These are phyloP conservation scores for Romanogobio albipinnatus DNA, from an alignment of 2,113 vertebrate species.

Conservation along the genomic window DNA sequence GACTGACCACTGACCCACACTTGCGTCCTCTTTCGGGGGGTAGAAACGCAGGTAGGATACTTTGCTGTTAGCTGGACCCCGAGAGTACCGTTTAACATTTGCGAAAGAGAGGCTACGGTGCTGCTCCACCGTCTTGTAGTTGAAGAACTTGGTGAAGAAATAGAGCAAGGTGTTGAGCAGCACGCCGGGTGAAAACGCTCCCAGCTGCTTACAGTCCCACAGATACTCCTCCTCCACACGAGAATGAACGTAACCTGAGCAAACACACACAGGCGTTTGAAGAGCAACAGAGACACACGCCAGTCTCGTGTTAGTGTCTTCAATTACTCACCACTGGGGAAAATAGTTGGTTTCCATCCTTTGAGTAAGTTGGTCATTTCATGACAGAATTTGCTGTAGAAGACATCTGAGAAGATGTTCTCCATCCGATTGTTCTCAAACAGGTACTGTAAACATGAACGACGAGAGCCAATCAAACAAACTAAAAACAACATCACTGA, in stretches of 20 bases:
- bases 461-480: background rate
- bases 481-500: background rate
- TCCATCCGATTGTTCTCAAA: slow-evolving; percentile 98
- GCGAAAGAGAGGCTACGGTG: slow-evolving; percentile 95
- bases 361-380: slow-evolving; percentile 89
- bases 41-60: slow-evolving; percentile 93
- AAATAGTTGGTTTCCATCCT: slow-evolving; percentile 88
- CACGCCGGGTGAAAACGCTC: slow-evolving; percentile 95
- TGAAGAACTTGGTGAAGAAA: slow-evolving; percentile 97
- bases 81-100: slow-evolving; percentile 91
- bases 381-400: slow-evolving; percentile 91
- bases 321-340: slow-evolving; percentile 84
- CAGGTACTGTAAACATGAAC: slow-evolving; percentile 79
- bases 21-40: slow-evolving; percentile 80
- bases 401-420: slow-evolving; percentile 97
- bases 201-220: slow-evolving; percentile 98
- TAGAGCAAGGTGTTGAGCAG: slow-evolving; percentile 96
- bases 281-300: background rate
- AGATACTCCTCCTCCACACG: slow-evolving; percentile 94
- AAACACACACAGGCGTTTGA: background rate
- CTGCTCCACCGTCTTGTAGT: slow-evolving; percentile 88
- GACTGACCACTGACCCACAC: slow-evolving; percentile 57
- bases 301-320: background rate
- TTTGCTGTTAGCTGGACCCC: slow-evolving; percentile 85
- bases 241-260: slow-evolving; percentile 89